These are phyloP conservation scores for Stegodyphus mimosarum DNA, from an alignment of 1,140 invertebrate genomes.

Conservation along the genomic window DNA sequence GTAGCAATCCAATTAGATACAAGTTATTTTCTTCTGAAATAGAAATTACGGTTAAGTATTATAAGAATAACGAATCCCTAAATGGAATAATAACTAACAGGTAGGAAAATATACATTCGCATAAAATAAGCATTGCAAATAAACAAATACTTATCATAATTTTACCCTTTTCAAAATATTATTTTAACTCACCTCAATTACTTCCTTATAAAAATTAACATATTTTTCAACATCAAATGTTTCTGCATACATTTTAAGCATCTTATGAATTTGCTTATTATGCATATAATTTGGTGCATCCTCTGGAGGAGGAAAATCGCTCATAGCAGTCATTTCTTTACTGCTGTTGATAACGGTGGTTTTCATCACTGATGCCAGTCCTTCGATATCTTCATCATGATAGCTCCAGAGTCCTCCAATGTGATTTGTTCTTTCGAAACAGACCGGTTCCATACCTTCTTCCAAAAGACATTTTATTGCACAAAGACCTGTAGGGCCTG, in stretches of 20 bases:
- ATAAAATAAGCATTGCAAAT: no score
- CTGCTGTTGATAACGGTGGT: slow-evolving; percentile 68
- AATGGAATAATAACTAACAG: no score
- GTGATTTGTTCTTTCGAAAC: background rate
- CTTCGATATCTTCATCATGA: slow-evolving; percentile 64
- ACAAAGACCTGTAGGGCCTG: background rate
- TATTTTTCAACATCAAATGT: slow-evolving; percentile 56
- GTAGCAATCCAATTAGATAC: no score
- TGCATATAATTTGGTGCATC: slow-evolving; percentile 67
- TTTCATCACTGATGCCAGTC: slow-evolving; percentile 64
- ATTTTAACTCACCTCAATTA: slow-evolving; percentile 47
- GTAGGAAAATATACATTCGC: no score
- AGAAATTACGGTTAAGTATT: no score
- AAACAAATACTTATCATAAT: no score
- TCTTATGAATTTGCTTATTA: slow-evolving; percentile 65
- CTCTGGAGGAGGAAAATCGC: slow-evolving; percentile 67
- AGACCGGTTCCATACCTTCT: background rate
- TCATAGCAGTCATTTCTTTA: slow-evolving; percentile 70
- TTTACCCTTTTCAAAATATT: no score
- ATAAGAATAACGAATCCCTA: no score
- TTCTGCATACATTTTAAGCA: slow-evolving; percentile 66
- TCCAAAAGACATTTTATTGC: background rate
- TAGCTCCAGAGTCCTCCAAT: slow-evolving; percentile 45
- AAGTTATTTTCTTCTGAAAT: no score
- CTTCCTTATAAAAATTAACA: slow-evolving; percentile 64